Percentiles rank a stretch among this genome's conserved stretches.
These are phyloP conservation scores for Brachionichthys hirsutus DNA, from an alignment of 2,113 vertebrate genomes.

Conservation along the genomic window DNA sequence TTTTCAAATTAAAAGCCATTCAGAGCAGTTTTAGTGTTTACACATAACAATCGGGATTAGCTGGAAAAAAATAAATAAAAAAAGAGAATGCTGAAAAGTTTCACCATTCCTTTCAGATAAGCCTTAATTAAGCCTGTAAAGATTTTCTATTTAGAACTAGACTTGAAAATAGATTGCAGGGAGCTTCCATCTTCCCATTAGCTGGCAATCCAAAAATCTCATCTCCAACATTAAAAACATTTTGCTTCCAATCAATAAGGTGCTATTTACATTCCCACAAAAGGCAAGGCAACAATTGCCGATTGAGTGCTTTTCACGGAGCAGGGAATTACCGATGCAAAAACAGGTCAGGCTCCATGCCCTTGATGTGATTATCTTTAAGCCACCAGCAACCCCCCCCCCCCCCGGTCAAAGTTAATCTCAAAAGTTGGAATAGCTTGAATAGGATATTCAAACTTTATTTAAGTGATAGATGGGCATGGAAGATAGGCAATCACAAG, in stretches of 20 bases:
- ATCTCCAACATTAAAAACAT: slow-evolving; percentile 85
- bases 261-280: slow-evolving; percentile 76
- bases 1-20: slow-evolving; percentile 18
- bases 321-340: slow-evolving; percentile 67
- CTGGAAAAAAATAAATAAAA: slow-evolving; percentile 32
- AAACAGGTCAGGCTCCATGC: slow-evolving; percentile 68
- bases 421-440: slow-evolving; percentile 65
- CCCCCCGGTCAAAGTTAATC: slow-evolving; percentile 75
- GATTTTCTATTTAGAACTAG: slow-evolving; percentile 82
- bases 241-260: slow-evolving; percentile 80
- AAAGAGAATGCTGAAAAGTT: slow-evolving; percentile 62
- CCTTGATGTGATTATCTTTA: slow-evolving; percentile 76
- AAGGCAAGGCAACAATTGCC: slow-evolving; percentile 72
- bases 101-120: slow-evolving; percentile 74
- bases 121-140: slow-evolving; percentile 78
- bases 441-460: slow-evolving; percentile 71
- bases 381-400: slow-evolving; percentile 55
- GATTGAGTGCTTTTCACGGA: slow-evolving; percentile 62
- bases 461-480: slow-evolving; percentile 45
- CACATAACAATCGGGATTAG: slow-evolving; percentile 44
- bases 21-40: slow-evolving; percentile 54
- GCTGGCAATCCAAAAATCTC: slow-evolving; percentile 79
- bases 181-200: slow-evolving; percentile 77
- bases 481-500: slow-evolving; percentile 51
- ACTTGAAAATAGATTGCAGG: slow-evolving; percentile 80